Conservation (phyloP, 2,888 invertebrate genomes). For the Aporophyla lueneburgensis region DNA sequence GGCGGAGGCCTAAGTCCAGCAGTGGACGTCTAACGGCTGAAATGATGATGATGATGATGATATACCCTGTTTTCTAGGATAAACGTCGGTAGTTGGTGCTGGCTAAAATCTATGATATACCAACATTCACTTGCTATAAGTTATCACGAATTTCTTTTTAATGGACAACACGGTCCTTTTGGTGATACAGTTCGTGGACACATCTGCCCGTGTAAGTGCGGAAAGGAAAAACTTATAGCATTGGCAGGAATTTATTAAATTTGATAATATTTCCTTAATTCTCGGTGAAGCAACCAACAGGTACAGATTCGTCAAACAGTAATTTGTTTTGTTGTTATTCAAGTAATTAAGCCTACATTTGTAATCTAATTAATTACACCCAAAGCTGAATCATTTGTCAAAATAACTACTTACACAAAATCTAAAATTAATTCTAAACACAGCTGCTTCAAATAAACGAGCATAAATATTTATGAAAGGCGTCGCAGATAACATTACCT, state of each 20-base stretch:
- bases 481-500: conserved; percentile 39
- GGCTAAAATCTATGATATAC: conserved; percentile 49
- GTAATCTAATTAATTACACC: not conserved
- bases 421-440: conserved; percentile 45
- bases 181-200: too few relatives aligned
- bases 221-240: not conserved
- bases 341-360: not conserved
- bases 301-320: not conserved
- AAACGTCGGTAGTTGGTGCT: too few relatives aligned
- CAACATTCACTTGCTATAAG: conserved; percentile 52
- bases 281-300: too few relatives aligned
- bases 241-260: not conserved
- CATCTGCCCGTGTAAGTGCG: not conserved
- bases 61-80: too few relatives aligned
- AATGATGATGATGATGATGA: too few relatives aligned
- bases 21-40: too few relatives aligned
- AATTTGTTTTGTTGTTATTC: not conserved
- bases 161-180: too few relatives aligned
- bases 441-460: conserved; percentile 35
- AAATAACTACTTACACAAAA: conserved; percentile 19
- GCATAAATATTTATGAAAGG: conserved; percentile 42
- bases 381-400: conserved; percentile 32
- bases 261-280: not conserved
- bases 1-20: too few relatives aligned
- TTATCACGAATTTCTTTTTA: conserved; percentile 48